Conservation (phyloP, 2,888 invertebrate species). For the Dolomedes plantarius region DNA sequence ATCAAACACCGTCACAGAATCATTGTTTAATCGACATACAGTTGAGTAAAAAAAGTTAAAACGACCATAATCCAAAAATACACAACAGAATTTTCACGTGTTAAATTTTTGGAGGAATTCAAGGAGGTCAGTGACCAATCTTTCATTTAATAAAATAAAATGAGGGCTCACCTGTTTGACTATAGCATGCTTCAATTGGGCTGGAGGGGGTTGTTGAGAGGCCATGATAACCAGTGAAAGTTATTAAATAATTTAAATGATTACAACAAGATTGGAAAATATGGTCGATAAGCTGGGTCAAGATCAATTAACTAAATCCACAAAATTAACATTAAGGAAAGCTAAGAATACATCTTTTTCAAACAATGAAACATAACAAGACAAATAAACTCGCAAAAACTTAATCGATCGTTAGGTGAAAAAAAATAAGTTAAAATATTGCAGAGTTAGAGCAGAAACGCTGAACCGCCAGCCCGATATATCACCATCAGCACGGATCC, state of each 20-base stretch:
- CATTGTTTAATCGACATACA: too few relatives aligned
- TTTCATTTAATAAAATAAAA: background rate
- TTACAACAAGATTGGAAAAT: background rate
- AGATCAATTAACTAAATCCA: background rate
- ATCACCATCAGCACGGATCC: slow-evolving; percentile 1
- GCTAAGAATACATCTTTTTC: too few relatives aligned
- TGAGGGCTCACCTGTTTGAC: slow-evolving; percentile 56
- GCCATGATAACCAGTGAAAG: slow-evolving; percentile 24
- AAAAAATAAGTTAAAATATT: background rate
- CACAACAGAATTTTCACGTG: slow-evolving; percentile 13
- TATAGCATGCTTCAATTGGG: slow-evolving; percentile 23
- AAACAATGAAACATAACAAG: background rate
- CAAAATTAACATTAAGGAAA: too few relatives aligned
- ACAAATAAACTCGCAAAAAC: background rate
- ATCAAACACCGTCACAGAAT: too few relatives aligned
- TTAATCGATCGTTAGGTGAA: background rate
- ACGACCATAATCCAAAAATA: background rate
- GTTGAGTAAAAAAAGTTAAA: too few relatives aligned
- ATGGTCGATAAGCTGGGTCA: background rate
- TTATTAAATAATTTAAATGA: background rate
- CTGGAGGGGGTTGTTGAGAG: slow-evolving; percentile 33
- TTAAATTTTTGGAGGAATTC: background rate
- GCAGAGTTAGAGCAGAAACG: background rate
- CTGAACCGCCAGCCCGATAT: background rate
- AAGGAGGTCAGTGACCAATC: slow-evolving; percentile 54